These are phyloP conservation scores for Tribolium madens DNA, from an alignment of 1,140 invertebrate genomes.

Conservation along the genomic window DNA sequence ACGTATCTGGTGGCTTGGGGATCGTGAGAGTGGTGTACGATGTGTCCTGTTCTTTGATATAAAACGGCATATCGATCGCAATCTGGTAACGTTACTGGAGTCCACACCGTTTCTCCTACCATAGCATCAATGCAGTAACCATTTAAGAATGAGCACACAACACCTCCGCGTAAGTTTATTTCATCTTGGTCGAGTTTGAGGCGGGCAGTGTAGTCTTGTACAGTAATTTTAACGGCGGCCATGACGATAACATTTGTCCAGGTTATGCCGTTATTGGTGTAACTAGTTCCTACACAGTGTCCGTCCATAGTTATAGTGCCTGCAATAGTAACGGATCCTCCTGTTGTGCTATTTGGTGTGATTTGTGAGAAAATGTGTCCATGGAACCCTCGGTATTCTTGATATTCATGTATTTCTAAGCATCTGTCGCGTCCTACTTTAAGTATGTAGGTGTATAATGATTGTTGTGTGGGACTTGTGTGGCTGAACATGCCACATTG, in stretches of 20 bases:
- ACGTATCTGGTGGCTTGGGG: background rate
- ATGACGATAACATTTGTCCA: background rate
- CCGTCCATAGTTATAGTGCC: background rate
- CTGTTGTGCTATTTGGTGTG: background rate
- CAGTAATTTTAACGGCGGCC: background rate
- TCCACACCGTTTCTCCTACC: background rate
- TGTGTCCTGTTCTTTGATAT: background rate
- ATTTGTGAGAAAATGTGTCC: background rate
- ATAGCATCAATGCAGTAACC: background rate
- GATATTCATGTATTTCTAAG: background rate
- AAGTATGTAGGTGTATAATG: background rate
- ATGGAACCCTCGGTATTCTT: background rate
- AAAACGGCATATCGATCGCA: background rate
- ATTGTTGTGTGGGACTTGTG: background rate
- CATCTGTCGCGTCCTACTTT: background rate
- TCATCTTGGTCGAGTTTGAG: background rate
- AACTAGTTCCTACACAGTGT: background rate
- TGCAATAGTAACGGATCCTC: background rate
- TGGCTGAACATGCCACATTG: conserved; percentile 26
- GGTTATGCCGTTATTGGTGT: background rate
- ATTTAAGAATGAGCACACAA: background rate
- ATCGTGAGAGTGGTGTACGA: background rate
- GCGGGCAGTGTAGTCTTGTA: background rate
- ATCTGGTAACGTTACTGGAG: background rate
- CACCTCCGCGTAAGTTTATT: background rate